Conservation (phyloP, 2,113 vertebrate genomes). For the Gallinago media region DNA sequence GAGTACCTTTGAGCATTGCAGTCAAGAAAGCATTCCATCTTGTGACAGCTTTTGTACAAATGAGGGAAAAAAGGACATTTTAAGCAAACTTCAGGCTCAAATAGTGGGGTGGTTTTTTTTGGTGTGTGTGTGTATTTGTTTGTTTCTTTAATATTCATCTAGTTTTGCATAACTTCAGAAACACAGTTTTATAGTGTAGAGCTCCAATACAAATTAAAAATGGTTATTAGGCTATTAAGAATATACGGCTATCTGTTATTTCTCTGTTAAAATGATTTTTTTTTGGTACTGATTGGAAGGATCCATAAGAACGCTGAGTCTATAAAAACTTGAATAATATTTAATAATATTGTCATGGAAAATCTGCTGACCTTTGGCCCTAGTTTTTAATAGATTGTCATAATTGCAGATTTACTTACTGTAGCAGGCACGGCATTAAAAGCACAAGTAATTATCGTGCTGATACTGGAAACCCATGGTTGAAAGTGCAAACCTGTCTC, state of each 20-base stretch:
- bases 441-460: neutral
- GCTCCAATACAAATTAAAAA: constrained; percentile 44
- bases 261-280: constrained; percentile 10
- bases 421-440: neutral
- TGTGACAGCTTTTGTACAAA: constrained; percentile 52
- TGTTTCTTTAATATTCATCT: neutral
- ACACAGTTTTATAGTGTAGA: neutral
- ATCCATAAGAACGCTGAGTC: neutral
- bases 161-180: neutral
- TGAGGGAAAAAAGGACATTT: constrained; percentile 59
- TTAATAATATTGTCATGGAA: neutral
- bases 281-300: neutral
- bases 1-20: constrained; percentile 67
- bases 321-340: neutral
- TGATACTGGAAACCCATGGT: neutral
- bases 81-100: constrained; percentile 45
- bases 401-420: neutral
- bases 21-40: constrained; percentile 33
- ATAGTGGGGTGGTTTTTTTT: neutral
- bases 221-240: neutral
- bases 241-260: constrained; percentile 14
- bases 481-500: neutral
- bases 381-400: neutral
- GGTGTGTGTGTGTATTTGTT: neutral
- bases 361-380: neutral